Conservation (phyloP, 1,140 invertebrate genomes). For the Nilaparvata lugens region DNA sequence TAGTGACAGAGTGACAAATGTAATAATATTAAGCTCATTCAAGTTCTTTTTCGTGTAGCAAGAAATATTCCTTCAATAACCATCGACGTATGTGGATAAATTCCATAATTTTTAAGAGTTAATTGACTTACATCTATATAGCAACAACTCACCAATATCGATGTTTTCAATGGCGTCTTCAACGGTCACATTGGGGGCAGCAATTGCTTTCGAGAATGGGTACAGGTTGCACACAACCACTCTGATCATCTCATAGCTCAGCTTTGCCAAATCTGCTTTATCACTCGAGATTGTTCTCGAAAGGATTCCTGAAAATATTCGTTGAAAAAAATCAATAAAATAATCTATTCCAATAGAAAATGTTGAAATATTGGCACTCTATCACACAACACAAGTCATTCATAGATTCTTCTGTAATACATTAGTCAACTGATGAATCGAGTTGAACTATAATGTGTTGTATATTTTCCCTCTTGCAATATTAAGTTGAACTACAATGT, state of each 20-base stretch:
- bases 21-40: too few species aligned
- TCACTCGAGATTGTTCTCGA: conserved; percentile 65
- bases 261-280: conserved; percentile 65
- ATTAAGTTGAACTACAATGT: too few species aligned
- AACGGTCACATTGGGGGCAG: conserved; percentile 69
- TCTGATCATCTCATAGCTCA: conserved; percentile 62
- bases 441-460: too few species aligned
- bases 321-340: conserved; percentile 17
- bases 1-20: too few species aligned
- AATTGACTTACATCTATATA: too few species aligned
- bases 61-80: too few species aligned
- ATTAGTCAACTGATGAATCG: too few species aligned
- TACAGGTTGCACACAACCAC: conserved; percentile 96
- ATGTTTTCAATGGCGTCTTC: conserved; percentile 95
- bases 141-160: conserved; percentile 53
- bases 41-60: too few species aligned
- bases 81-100: too few species aligned
- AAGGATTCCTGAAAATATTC: conserved; percentile 51
- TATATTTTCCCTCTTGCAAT: too few species aligned
- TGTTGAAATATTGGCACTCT: conserved; percentile 5
- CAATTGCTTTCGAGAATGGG: conserved; percentile 87
- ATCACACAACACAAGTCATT: background rate
- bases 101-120: too few species aligned
- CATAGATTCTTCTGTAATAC: background rate
- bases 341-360: conserved; percentile 7